These are phyloP conservation scores for Eulacestoma nigropectus DNA, from an alignment of 2,113 vertebrate genomes.

Conservation along the genomic window DNA sequence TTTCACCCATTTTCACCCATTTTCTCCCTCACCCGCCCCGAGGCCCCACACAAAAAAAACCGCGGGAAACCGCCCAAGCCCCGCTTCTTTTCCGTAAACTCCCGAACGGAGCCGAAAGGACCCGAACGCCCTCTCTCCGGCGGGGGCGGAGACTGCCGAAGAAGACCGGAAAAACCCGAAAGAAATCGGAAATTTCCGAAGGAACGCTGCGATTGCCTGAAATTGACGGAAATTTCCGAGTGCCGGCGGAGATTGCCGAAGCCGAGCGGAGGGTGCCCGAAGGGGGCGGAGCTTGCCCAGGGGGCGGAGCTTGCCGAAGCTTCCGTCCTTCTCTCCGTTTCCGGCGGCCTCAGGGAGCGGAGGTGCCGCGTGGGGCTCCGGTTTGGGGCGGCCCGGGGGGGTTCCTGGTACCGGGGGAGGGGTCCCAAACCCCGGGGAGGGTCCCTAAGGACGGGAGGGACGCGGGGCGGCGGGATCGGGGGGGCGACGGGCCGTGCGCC, in stretches of 20 bases:
- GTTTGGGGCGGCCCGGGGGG: not conserved
- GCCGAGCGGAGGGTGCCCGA: too few relatives aligned
- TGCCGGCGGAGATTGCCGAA: not conserved
- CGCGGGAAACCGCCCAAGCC: not conserved
- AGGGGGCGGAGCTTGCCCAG: fast-evolving
- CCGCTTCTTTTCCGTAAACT: not conserved
- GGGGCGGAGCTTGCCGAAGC: too few relatives aligned
- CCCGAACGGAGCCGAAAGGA: not conserved
- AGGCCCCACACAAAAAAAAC: not conserved
- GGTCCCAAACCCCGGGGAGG: not conserved
- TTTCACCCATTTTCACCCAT: not conserved
- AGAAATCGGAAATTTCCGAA: too few relatives aligned
- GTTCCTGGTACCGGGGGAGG: fast-evolving
- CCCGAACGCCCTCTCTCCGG: not conserved
- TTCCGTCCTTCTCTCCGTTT: not conserved
- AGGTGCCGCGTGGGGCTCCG: not conserved
- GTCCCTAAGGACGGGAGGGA: not conserved
- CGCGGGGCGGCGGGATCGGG: not conserved
- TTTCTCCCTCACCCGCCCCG: not conserved
- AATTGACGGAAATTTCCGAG: not conserved
- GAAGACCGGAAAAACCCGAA: fast-evolving
- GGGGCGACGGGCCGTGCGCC: not conserved
- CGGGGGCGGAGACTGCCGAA: not conserved
- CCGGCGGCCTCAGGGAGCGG: not conserved
- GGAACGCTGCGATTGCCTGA: fast-evolving